phyloP scores from a whole-genome alignment of 2,888 invertebrate species.

The Harmothoe impar region DNA sequence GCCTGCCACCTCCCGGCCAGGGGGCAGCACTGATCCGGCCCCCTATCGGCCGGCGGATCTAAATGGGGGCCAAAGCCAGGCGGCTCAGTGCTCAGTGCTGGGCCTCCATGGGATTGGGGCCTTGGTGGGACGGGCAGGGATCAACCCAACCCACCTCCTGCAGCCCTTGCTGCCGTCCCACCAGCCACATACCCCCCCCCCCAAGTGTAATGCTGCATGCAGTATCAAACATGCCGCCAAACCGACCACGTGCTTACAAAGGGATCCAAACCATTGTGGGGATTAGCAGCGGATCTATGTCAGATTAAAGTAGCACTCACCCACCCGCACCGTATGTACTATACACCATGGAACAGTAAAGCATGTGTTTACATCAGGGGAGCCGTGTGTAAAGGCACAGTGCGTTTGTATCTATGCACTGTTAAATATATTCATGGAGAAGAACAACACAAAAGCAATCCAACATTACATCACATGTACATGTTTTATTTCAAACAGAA shows the following conservation, averaged over 20 bases:
- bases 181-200: neutral
- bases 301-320: neutral
- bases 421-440: too few species aligned
- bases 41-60: conserved; percentile 8
- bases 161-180: neutral
- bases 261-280: neutral
- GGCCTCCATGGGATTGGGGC: neutral
- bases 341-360: too few species aligned
- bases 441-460: too few species aligned
- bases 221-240: neutral
- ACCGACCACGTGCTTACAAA: neutral
- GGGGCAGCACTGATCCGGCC: neutral
- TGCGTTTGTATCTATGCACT: too few species aligned
- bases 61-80: conserved; percentile 19
- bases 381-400: too few species aligned
- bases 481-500: neutral
- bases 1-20: neutral
- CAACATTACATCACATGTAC: too few species aligned
- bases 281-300: neutral
- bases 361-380: too few species aligned
- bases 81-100: neutral
- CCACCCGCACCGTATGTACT: neutral
- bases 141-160: neutral
- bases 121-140: conserved; percentile 10
- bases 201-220: neutral